Base-by-base conservation (phyloP, 2,888 invertebrate species). In the Cetonia aurata region DNA sequence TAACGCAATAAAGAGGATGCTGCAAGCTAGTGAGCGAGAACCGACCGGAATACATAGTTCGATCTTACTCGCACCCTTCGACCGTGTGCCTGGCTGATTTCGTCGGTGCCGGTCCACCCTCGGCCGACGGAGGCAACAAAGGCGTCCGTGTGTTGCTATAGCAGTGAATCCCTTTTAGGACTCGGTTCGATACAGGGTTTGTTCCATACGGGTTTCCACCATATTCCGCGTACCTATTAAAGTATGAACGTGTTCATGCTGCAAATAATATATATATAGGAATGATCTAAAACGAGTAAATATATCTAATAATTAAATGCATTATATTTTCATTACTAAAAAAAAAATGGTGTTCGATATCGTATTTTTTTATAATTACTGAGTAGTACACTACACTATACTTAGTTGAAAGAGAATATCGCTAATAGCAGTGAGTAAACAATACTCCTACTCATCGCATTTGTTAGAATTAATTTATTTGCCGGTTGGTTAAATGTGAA, bases 1-100 rank as follows among this genome's bases (percentile, higher is more conserved):
- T 68, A 69, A 60, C 57, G 71, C 70, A 72, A 72, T 70, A 70
- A 62, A 62, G 71, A 72, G 71, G 71, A 72, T 69, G 72, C 67
- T 48, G 59, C 17, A 19, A 62, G 50, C 33, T 25, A 25, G 25
- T 25, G 48, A 31, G 48, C 50, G 62, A 33, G 37, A 19, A 17
- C 37, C 62, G 37, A 65, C 62, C 62, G 50, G 50, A 50, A 65
- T 65, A 50, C n/a, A 15, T 48, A 31, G 4, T 25, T 65, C 50
- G 13, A 33, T 65, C 62, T 65, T 50, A 50, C 50, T 65, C 50
- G 50, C 50, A 46, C 62, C 17, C 31, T 33, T 42, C 66, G 46
- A 55, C 65, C 69, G 72, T 6, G 37, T 37, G 37, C 37, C 37
- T 6, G 37, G 37, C 4, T 37, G 10, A 56, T 57, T 60, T 41